Evolutionary conservation across 2,797 vertebrate species (phyloP).

Genomic region (Eptatretus atami): DNA sequence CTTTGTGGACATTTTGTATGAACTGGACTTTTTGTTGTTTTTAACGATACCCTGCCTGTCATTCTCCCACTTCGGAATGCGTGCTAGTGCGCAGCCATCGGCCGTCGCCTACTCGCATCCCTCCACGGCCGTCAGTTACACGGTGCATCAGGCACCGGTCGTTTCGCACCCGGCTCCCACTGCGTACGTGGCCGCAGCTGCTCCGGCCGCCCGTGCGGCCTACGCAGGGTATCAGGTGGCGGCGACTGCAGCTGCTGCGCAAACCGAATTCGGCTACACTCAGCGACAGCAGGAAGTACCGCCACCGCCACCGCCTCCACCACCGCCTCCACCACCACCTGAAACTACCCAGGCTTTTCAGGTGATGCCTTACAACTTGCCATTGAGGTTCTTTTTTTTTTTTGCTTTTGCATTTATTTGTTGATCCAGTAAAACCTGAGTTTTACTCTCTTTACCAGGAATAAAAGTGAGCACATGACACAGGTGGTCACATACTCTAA

Average conservation of each 20-base stretch:
- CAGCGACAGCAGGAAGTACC: slow-evolving; percentile 78
- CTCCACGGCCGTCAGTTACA: slow-evolving; percentile 92
- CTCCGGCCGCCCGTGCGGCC: slow-evolving; percentile 34
- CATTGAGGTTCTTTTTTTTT: too few relatives aligned
- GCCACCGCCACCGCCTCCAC: slow-evolving; percentile 61
- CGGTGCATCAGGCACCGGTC: slow-evolving; percentile 61
- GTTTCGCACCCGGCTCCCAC: slow-evolving; percentile 21
- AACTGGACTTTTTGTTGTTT: too few relatives aligned
- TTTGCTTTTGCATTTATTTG: too few relatives aligned
- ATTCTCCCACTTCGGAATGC: background rate
- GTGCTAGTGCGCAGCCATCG: slow-evolving; percentile 21
- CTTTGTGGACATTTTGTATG: too few relatives aligned
- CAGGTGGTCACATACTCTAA: too few relatives aligned
- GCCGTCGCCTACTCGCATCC: slow-evolving; percentile 53
- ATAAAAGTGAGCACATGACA: too few relatives aligned
- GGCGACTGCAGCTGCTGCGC: slow-evolving; percentile 33
- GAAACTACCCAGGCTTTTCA: slow-evolving; percentile 40
- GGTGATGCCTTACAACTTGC: slow-evolving; percentile 14
- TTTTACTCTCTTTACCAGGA: too few relatives aligned
- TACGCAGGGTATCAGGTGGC: slow-evolving; percentile 49
- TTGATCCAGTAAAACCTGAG: too few relatives aligned
- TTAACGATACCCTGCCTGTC: too few relatives aligned
- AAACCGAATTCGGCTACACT: slow-evolving; percentile 55
- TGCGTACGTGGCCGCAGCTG: slow-evolving; percentile 68
- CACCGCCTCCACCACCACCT: slow-evolving; percentile 33